Conservation (phyloP, 1,140 invertebrate genomes). For the Bombus confusus region DNA sequence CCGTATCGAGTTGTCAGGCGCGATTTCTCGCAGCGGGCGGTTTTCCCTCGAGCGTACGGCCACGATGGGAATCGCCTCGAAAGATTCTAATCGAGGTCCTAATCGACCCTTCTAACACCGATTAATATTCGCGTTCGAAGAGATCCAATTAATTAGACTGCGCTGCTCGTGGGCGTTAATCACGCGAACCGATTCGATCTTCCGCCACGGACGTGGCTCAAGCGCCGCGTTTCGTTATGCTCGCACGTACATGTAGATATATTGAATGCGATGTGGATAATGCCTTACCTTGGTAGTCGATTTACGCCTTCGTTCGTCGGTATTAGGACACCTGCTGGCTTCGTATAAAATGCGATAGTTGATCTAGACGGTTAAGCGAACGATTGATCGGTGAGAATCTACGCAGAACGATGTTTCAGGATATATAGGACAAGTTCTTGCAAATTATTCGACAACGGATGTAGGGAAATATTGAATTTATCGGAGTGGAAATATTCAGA, state of each 20-base stretch:
- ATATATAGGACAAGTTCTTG: too few species aligned
- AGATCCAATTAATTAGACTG: slow-evolving; percentile 61
- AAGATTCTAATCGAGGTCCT: slow-evolving; percentile 49
- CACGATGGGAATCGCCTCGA: slow-evolving; percentile 29
- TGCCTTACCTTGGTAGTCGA: not conserved
- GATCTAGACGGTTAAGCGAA: not conserved
- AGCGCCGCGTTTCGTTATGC: not conserved
- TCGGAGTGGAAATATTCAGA: too few species aligned
- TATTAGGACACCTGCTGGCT: not conserved
- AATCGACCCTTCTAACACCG: slow-evolving; percentile 5
- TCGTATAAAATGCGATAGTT: not conserved
- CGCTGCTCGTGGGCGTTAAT: slow-evolving; percentile 52
- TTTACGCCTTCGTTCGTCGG: not conserved
- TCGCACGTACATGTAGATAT: not conserved
- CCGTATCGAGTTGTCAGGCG: slow-evolving; percentile 50
- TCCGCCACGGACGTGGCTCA: too few species aligned
- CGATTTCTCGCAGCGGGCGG: slow-evolving; percentile 50
- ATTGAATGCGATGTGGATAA: not conserved
- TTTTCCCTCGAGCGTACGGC: slow-evolving; percentile 36
- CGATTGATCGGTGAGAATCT: not conserved
- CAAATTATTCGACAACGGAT: too few species aligned
- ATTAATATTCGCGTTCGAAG: slow-evolving; percentile 65
- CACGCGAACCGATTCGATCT: slow-evolving; percentile 30
- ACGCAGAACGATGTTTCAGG: not conserved
- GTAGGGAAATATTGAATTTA: too few species aligned